Evolutionary conservation across 2,113 vertebrate genomes (phyloP), one percentile per base, ranked within the genome.

Genomic region (Acrocephalus arundinaceus): DNA sequence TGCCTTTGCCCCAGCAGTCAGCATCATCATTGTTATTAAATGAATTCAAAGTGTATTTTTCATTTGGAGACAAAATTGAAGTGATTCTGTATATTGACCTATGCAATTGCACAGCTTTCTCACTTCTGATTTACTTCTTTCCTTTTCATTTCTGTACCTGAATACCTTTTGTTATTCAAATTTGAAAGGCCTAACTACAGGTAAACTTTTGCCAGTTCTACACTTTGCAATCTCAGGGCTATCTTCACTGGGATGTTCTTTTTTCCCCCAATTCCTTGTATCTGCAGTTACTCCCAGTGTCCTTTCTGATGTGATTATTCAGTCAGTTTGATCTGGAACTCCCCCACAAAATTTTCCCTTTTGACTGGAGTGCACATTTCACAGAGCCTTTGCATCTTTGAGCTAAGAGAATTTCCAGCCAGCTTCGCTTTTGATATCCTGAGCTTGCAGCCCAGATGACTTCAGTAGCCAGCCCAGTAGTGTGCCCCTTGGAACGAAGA

Each of bases 181-280:
- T 55, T 65, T 25, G 71, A 85, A 90, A 83, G 14, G n/a, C 41
- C 27, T 55, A 52, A 33, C 10, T 75, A 39, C n/a, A 39, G 21
- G 33, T 43, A 51, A 49, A 63, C 17, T 43, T 90, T 63, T 67
- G 55, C 8, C 22, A 54, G 35, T 75, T 86, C 15, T 23, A 7
- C 1, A 7, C 19, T 84, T 87, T 6, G 6, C 0, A 0, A 18
- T 78, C 61, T 72, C 71, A 59, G 35, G 55, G 21, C 17, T 63
- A 16, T 67, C 51, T 67, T 85, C 48, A 51, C 41, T 16, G 46
- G 66, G 10, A 39, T 2, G 0, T 46, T 83, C 2, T 43, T 46
- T 48, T 8, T 41, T 7, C 1, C 6, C 4, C 5, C 3, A 3
- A 1, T 49, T 45, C 11, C 28, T 33, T 13, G 1, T 55, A 43